Percentiles rank a stretch among this genome's conserved stretches.
Evolutionary conservation across 2,797 vertebrate species (phyloP).

Genomic region (Lepilemur septentrionalis): DNA sequence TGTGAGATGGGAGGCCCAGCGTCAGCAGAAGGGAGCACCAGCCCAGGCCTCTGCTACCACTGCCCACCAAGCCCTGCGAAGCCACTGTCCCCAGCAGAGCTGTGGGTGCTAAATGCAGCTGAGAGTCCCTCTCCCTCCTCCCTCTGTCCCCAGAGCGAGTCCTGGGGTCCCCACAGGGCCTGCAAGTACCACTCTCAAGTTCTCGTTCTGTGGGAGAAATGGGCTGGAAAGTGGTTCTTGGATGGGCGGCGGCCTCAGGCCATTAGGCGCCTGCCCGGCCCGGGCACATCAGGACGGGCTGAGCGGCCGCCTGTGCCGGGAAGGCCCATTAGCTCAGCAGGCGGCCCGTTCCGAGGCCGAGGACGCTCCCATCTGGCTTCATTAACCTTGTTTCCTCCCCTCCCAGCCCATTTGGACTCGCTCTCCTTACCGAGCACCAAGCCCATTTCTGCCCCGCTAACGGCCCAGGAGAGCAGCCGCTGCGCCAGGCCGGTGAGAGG

Average conservation of each 20-base stretch:
- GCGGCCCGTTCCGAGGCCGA: not conserved
- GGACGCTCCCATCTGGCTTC: not conserved
- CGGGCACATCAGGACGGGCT: fast-evolving
- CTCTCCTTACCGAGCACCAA: not conserved
- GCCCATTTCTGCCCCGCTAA: not conserved
- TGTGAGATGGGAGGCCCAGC: not conserved
- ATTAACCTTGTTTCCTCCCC: not conserved
- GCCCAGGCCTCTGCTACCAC: not conserved
- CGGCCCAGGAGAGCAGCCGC: not conserved
- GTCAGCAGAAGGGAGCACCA: fast-evolving
- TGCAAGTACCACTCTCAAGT: fast-evolving
- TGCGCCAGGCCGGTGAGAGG: fast-evolving
- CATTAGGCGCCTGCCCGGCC: fast-evolving
- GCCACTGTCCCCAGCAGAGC: no score
- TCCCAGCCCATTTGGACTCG: slow-evolving; percentile 11
- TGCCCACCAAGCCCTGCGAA: not conserved
- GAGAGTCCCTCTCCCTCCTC: no score
- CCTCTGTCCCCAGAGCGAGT: not conserved
- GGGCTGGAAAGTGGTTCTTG: not conserved
- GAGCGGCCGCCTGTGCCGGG: slow-evolving; percentile 31
- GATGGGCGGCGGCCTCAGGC: fast-evolving
- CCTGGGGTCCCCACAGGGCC: fast-evolving
- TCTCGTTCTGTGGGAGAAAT: fast-evolving
- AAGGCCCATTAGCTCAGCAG: slow-evolving; percentile 63
- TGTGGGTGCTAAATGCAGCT: fast-evolving